Evolutionary conservation across 2,888 invertebrate species (phyloP), one percentile per base, ranked within the genome.

Genomic region (Spatulosminthurus flaviceps): DNA sequence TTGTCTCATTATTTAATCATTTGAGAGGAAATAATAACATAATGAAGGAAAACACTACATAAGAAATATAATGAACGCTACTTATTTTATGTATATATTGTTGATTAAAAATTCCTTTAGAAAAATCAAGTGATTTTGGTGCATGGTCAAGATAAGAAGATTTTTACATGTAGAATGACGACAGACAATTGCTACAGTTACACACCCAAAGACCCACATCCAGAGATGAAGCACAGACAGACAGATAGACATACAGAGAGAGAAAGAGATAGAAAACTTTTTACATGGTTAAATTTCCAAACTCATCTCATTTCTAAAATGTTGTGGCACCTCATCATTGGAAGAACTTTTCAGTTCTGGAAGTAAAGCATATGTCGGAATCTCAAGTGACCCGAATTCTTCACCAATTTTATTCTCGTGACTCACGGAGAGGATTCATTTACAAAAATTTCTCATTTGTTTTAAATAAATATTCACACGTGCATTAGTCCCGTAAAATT

Each of bases 371-470:
- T n/a, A 19, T 16, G 5, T 51, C 1, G 51, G 16, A 41, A 4
- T 2, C 51, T 51, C 5, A 51, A n/a, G n/a, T 13, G 19, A 51
- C n/a, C 51, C n/a, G 51, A 51, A 51, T 51, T 51, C 51, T 51
- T 51, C 51, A 51, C 51, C 51, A 51, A 34, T 34, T 51, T 13
- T 51, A 51, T 51, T 51, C 51, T 51, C 51, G 51, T 51, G 51
- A 51, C 51, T 51, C 51, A 51, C 51, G n/a, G 51, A 11, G n/a
- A n/a, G 2, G 51, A 51, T n/a, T 51, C 51, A 51, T 51, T 51
- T 51, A 51, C 51, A 51, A 51, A 51, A 51, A 19, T 51, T 51
- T 51, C 51, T 51, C 51, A 51, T 51, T 51, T 51, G 51, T 51
- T 51, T 13, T 51, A 51, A 51, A 51, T 51, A 51, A 51, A 51